Percentiles rank a stretch among this genome's conserved stretches.
Conservation (phyloP, 2,888 invertebrate genomes). For the Podabrus alpinus region DNA sequence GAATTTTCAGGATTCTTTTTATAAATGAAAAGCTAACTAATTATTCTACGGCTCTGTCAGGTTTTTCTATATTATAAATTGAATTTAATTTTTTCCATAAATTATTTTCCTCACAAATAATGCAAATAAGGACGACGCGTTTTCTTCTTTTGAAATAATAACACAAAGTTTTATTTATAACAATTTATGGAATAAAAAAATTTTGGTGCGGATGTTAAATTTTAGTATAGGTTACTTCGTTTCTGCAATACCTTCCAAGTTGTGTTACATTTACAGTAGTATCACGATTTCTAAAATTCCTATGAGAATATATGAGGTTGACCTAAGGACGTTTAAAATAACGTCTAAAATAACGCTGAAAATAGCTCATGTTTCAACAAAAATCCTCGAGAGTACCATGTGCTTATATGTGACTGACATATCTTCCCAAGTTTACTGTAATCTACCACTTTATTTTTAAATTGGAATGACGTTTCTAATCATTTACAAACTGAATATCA, state of each 20-base stretch:
- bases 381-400: conserved; percentile 25
- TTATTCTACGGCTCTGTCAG: conserved; percentile 18
- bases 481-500: background rate
- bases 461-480: background rate
- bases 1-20: conserved; percentile 14
- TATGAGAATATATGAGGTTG: conserved; percentile 12
- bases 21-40: conserved; percentile 24
- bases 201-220: background rate
- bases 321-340: conserved; percentile 26
- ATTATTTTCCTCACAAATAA: background rate
- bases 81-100: conserved; percentile 10
- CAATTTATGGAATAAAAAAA: background rate
- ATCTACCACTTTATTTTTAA: background rate
- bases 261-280: conserved; percentile 17
- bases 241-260: background rate
- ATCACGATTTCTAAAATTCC: conserved; percentile 17
- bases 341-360: conserved; percentile 23
- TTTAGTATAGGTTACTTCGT: background rate
- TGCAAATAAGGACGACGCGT: background rate
- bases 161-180: conserved; percentile 2
- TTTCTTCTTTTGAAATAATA: background rate
- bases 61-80: conserved; percentile 6
- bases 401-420: conserved; percentile 19
- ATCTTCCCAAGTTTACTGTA: background rate
- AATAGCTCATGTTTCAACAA: conserved; percentile 23